Evolutionary conservation across 2,113 vertebrate species (phyloP), one percentile per base, ranked within the genome.

Genomic region (Vulpes vulpes): DNA sequence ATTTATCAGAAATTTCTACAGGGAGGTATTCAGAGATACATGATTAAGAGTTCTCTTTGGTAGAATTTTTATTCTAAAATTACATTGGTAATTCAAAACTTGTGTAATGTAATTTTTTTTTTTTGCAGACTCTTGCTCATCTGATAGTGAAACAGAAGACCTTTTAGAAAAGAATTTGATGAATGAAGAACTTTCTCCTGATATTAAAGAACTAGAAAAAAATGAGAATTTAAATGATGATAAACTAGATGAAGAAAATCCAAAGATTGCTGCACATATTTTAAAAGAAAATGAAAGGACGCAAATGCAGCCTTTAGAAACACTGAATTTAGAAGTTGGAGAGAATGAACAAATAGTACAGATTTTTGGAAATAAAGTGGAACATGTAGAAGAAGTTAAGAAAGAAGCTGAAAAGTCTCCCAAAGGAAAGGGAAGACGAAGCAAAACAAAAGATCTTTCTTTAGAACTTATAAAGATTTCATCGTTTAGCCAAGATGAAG

Each of bases 381-480:
- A 99, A 81, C 98, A 98, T 79, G 65, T 91, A 27, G 98, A 99
- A 92, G 98, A 99, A 79, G 83, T 98, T 78, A 99, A 98, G 96
- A 99, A 98, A 96, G 99, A 99, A 35, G 86, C 96, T 92, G 98
- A 99, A 97, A 99, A 98, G 94, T 99, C 99, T n/a, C 99, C 99
- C 20, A 99, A 99, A 96, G 98, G 98, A 14, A 99, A 99, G 98
- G 99, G 99, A 59, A 99, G 99, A 59, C 99, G 99, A 97, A 98
- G 98, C 92, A 99, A 98, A 93, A 98, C 98, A 97, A 99, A 98
- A 98, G 99, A 99, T 82, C 25, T 96, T 0, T 98, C 97, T 12
- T 89, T 98, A 35, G 99, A 99, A 89, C 99, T 98, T 49, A 97
- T 98, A 16, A 99, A 98, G 96, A 86, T 97, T 81, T 98, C 98